Conservation (phyloP, 2,797 vertebrate genomes). For the Decapterus maruadsi region DNA sequence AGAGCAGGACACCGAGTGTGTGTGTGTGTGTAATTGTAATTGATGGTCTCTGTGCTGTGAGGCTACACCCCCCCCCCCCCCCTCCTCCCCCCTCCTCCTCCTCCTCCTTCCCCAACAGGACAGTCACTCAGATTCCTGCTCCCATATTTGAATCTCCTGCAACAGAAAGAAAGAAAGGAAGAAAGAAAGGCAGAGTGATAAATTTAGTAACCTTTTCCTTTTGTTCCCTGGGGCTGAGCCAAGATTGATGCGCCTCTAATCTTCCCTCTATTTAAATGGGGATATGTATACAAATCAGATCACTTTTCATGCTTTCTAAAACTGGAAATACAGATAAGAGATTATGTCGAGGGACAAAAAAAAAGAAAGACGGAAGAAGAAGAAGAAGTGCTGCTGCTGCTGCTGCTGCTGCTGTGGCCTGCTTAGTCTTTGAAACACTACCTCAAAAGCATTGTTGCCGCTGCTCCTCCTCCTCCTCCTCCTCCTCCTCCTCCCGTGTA, state of each 20-base stretch:
- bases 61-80: constrained; percentile 49
- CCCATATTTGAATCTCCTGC: constrained; percentile 82
- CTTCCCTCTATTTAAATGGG: constrained; percentile 80
- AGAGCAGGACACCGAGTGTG: constrained; percentile 15
- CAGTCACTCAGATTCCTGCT: constrained; percentile 74
- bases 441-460: constrained; percentile 46
- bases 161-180: constrained; percentile 63
- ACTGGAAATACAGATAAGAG: constrained; percentile 68
- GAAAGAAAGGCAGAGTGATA: constrained; percentile 84
- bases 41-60: constrained; percentile 68
- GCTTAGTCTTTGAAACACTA: constrained; percentile 55
- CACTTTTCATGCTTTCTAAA: constrained; percentile 80
- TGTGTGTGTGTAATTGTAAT: constrained; percentile 57
- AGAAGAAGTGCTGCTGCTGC: no score
- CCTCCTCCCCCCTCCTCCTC: constrained; percentile 38
- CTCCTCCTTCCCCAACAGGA: constrained; percentile 66
- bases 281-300: constrained; percentile 82
- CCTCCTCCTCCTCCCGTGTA: constrained; percentile 1
- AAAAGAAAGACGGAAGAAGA: constrained; percentile 1
- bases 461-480: constrained; percentile 7
- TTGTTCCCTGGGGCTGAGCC: constrained; percentile 73
- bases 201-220: constrained; percentile 86
- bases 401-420: constrained; percentile 44
- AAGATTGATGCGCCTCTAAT: constrained; percentile 85
- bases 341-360: constrained; percentile 63